Evolutionary conservation across 2,113 vertebrate species (phyloP), one percentile per base, ranked within the genome.

Genomic region (Tursiops truncatus): DNA sequence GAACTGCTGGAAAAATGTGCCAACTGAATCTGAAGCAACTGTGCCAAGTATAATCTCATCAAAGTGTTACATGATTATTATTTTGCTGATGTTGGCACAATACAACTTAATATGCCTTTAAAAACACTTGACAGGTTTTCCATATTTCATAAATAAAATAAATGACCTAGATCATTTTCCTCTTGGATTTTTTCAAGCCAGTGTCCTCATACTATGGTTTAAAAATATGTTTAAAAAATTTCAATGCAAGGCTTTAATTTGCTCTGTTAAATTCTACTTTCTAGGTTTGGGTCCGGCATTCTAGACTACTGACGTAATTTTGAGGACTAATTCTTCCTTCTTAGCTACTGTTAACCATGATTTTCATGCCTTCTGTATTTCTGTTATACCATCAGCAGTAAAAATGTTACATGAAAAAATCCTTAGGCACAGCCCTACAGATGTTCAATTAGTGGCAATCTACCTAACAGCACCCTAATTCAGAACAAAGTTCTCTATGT

Each of bases 241-340:
- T 76, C 95, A 85, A 50, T 15, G 13, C 8, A 63, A 95, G 62
- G 5, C 28, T 92, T 89, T 58, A 82, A 92, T 47, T 83, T 77
- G 53, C 36, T 36, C 50, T 56, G 20, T 86, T 80, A 90, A 85
- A 74, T 93, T 80, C 56, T 85, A 85, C 83, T 38, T 77, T 60
- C 50, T 77, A 90, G 28, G 50, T 76, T 76, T 76, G 36, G 20
- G 41, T 8, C 33, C 47, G 44, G 70, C 21, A 74, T 60, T 84
- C 17, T 80, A 92, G 77, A 84, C 44, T 65, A 41, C 13, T 82
- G 28, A 68, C 6, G 15, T 47, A 74, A 79, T 71, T 95, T 56
- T 76, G 56, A 92, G 23, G 33, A 87, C 12, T 47, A 91, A 73
- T 89, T 70, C 60, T 94, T 96, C 50, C 56, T 91, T 95, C 18